A percentile compares a stretch with the other conserved stretches of the same genome.
Evolutionary conservation across 2,797 vertebrate species (phyloP).

Genomic region (Phoxinus dragarum): DNA sequence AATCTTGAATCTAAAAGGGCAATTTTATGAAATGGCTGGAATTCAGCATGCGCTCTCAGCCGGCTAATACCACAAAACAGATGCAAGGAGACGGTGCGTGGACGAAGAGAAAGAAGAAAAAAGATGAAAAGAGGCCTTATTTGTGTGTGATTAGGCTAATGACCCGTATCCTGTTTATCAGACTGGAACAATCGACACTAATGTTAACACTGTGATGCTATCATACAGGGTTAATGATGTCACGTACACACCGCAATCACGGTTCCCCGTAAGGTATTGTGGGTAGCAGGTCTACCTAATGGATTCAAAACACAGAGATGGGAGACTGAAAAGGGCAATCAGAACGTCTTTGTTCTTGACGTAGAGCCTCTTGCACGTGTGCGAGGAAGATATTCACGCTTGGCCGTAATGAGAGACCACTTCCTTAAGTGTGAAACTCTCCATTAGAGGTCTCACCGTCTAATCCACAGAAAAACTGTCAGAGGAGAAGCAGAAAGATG

Average conservation of each 20-base stretch:
- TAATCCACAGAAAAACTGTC: background rate
- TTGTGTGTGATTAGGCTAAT: slow-evolving; percentile 51
- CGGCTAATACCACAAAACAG: slow-evolving; percentile 9
- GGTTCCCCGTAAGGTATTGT: slow-evolving; percentile 13
- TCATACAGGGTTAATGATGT: slow-evolving; percentile 45
- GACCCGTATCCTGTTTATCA: slow-evolving; percentile 52
- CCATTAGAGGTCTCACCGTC: background rate
- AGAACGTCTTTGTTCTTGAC: slow-evolving; percentile 35
- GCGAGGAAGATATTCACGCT: background rate
- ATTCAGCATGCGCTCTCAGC: slow-evolving; percentile 1
- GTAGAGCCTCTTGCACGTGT: background rate
- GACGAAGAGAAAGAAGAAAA: background rate
- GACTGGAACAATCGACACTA: slow-evolving; percentile 28
- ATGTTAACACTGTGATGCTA: slow-evolving; percentile 31
- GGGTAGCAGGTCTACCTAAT: slow-evolving; percentile 22
- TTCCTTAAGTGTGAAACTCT: slow-evolving; percentile 13
- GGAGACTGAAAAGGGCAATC: slow-evolving; percentile 40
- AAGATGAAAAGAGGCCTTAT: slow-evolving; percentile 44
- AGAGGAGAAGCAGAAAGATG: background rate
- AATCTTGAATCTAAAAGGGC: slow-evolving; percentile 24
- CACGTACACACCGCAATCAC: slow-evolving; percentile 23
- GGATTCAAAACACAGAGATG: slow-evolving; percentile 30
- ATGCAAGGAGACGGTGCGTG: background rate
- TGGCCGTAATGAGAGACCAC: slow-evolving; percentile 5
- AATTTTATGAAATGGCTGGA: slow-evolving; percentile 39